Percentiles rank a stretch among this genome's conserved stretches.
Evolutionary conservation across 2,113 vertebrate genomes (phyloP).

Genomic region (Tychaedon coryphoeus): DNA sequence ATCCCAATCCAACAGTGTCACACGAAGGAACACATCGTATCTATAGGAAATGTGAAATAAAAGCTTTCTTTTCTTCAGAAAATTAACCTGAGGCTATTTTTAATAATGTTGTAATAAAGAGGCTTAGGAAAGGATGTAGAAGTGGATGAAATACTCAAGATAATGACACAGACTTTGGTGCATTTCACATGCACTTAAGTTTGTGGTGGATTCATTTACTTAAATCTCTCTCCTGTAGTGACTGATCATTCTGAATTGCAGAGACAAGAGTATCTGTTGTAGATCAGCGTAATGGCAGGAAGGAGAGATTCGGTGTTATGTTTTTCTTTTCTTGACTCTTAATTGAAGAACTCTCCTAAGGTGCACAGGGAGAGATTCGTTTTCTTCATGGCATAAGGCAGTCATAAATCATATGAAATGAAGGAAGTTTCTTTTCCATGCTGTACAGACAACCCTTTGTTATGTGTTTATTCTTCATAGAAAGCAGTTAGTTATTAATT

Average conservation of each 20-base stretch:
- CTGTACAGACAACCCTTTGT: neutral
- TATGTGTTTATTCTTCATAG: neutral
- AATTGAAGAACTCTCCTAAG: neutral
- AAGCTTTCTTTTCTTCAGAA: neutral
- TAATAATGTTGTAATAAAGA: neutral
- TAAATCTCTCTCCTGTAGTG: neutral
- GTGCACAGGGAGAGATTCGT: neutral
- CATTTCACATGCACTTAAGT: neutral
- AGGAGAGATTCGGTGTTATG: neutral
- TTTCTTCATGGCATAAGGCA: neutral
- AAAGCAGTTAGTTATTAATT: slow-evolving; percentile 4
- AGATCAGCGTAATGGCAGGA: slow-evolving; percentile 2
- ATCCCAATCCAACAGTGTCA: neutral
- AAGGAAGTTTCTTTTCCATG: neutral
- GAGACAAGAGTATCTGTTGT: neutral
- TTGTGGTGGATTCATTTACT: neutral
- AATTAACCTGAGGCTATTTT: neutral
- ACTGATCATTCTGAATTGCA: neutral
- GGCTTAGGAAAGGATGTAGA: neutral
- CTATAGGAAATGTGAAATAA: neutral
- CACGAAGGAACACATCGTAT: neutral
- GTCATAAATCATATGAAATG: neutral
- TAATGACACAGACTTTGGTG: neutral
- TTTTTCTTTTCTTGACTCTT: slow-evolving; percentile 25
- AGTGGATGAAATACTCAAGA: neutral